Evolutionary conservation across 2,888 invertebrate genomes (phyloP).

Genomic region (Lymantria dispar): DNA sequence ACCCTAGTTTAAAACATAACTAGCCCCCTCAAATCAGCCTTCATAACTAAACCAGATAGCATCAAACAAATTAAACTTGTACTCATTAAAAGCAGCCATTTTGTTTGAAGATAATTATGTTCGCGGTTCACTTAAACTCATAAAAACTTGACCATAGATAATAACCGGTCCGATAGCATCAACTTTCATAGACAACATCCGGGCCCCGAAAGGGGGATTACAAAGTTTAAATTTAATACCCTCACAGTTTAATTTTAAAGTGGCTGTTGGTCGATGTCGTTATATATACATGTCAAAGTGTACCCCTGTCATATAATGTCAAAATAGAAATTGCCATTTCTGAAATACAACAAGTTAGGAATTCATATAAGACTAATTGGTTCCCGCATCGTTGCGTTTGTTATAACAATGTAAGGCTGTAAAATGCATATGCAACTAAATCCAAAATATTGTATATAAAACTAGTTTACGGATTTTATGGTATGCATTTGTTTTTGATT

Average conservation of each 20-base stretch:
- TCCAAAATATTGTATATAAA: no score
- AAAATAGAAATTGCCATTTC: no score
- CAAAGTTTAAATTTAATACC: conserved; percentile 29
- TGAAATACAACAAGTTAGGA: no score
- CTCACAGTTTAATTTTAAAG: conserved; percentile 15
- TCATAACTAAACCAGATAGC: background rate
- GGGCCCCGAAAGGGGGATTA: conserved; percentile 13
- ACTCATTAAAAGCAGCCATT: conserved; percentile 14
- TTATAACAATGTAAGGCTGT: no score
- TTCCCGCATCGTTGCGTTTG: no score
- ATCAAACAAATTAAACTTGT: conserved; percentile 19
- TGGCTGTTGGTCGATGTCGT: background rate
- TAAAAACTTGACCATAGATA: conserved; percentile 27
- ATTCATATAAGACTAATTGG: no score
- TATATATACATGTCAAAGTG: background rate
- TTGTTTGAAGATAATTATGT: conserved; percentile 14
- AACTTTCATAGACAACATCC: conserved; percentile 22
- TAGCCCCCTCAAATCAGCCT: background rate
- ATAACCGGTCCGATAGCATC: conserved; percentile 14
- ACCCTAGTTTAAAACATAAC: background rate
- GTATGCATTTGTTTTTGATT: no score
- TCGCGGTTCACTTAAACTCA: conserved; percentile 11
- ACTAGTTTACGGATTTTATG: no score
- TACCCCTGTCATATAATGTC: no score
- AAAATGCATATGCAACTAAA: no score